Conservation (phyloP, 2,113 vertebrate species). For the Mobula hypostoma region DNA sequence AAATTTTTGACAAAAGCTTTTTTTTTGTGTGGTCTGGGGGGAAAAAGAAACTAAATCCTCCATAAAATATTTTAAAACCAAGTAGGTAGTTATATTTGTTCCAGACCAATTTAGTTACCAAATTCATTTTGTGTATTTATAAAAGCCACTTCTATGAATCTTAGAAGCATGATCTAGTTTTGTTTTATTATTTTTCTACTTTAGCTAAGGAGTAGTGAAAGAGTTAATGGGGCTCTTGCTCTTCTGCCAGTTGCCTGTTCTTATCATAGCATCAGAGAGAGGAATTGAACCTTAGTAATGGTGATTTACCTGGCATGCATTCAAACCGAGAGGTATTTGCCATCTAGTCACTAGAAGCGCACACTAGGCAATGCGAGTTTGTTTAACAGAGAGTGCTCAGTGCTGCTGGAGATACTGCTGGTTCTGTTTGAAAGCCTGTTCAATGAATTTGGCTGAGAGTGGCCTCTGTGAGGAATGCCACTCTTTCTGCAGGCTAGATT, state of each 20-base stretch:
- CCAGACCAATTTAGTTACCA: neutral
- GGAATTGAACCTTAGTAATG: slow-evolving; percentile 21
- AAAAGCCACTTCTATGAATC: neutral
- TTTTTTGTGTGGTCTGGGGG: neutral
- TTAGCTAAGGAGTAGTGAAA: neutral
- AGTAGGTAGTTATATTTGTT: neutral
- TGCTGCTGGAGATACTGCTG: slow-evolving; percentile 15
- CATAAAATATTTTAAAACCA: neutral
- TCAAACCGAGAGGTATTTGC: slow-evolving; percentile 33
- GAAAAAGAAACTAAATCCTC: neutral
- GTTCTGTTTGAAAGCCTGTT: slow-evolving; percentile 21
- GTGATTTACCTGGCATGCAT: slow-evolving; percentile 27
- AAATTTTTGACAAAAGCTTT: neutral
- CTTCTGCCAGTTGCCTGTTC: slow-evolving; percentile 9
- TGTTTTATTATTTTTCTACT: neutral
- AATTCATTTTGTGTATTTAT: neutral
- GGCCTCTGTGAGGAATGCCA: slow-evolving; percentile 11
- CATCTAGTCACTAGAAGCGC: slow-evolving; percentile 20
- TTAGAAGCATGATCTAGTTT: neutral
- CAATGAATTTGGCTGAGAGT: neutral
- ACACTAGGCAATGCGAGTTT: neutral
- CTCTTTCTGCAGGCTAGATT: neutral
- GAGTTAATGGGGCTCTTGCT: neutral
- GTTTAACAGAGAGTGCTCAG: slow-evolving; percentile 11
- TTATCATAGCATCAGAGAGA: slow-evolving; percentile 17